Base-by-base conservation (phyloP, 1,140 invertebrate genomes). In the Bombus ignitus region DNA sequence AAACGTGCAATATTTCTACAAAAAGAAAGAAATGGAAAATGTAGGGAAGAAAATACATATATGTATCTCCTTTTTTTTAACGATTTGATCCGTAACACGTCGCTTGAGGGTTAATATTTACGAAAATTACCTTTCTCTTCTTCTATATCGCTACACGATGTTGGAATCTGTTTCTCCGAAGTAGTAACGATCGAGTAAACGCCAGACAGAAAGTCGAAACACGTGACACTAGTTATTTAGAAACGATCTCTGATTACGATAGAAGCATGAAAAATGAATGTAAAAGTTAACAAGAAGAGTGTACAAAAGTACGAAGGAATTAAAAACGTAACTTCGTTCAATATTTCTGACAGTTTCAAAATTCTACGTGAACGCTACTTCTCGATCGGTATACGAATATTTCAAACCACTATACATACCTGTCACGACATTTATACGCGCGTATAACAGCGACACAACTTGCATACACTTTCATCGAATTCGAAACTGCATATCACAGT, bases 401-500 rank as follows among this genome's bases (percentile, higher is more conserved):
- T 70, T 22, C 22, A 62, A 83, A 86, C 59, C 66, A 35, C n/a
- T 82, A 53, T 44, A 83, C 28, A 62, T 66, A 86, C 28, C 79
- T 73, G 83, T 79, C 78, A 70, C 81, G 39, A 84, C 82, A 81
- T 89, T 87, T 84, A 59, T 42, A 53, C 73, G 73, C 74, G 37
- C 42, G 53, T 81, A 71, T 57, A 73, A 78, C 65, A 37, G 47
- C 47, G 62, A 42, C 57, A 37, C 62, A 73, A 72, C 28, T 71
- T 37, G 39, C 62, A 37, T 18, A 47, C 44, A 62, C 65, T 80
- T 22, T 6, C 37, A 65, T 47, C 76, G 47, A 74, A 62, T 87
- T 89, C 71, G 57, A 66, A 72, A 28, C 77, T 47, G 13, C 57
- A 25, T 77, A 87, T 83, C 68, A 53, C 73, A 1, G 32, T 35